Evolutionary conservation across 2,888 invertebrate species (phyloP), one percentile per base, ranked within the genome.

Genomic region (Cheilosia urbana): DNA sequence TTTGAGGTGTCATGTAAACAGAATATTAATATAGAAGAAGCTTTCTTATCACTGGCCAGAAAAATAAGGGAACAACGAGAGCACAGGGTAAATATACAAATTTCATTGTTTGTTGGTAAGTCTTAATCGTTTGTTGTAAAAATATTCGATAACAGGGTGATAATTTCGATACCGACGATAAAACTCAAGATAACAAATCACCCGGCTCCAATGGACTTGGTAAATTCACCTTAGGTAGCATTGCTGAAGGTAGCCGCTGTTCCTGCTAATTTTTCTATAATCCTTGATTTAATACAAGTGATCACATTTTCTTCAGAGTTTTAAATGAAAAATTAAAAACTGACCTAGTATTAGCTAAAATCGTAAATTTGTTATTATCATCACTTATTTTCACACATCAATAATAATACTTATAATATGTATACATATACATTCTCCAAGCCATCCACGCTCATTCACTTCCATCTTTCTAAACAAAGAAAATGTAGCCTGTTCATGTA

Each of bases 1-100:
- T 96, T 96, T 91, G 97, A 97, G 93, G 96, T 97, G 15, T 97
- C 97, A 13, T 97, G 97, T 92, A 97, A 97, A 92, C 96, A 95
- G 88, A 95, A 97, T 90, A 95, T 97, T 81, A 97, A 97, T 89
- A 96, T 97, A 89, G 96, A 97, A 91, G 96, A 96, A 90, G 95
- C 96, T 65, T 97, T 97, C 91, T 92, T 97, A 87, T 95, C 96
- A 58, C 92, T 97, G 90, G 96, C 97, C 87, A 94, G 96, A 91
- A 95, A 95, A 93, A 97, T 97, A 92, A 94, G 96, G 80, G 96
- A 97, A 92, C 96, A 96, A 92, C 93, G 96, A 89, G 96, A 96
- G 89, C 94, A 95, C 88, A 94, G 96, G 93, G 96, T 96, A 93
- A 93, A 91, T 83, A 42, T 13, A 13, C 19, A 34, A 15, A 19